phyloP scores from a whole-genome alignment of 2,113 vertebrate genomes.

The Scortum barcoo region DNA sequence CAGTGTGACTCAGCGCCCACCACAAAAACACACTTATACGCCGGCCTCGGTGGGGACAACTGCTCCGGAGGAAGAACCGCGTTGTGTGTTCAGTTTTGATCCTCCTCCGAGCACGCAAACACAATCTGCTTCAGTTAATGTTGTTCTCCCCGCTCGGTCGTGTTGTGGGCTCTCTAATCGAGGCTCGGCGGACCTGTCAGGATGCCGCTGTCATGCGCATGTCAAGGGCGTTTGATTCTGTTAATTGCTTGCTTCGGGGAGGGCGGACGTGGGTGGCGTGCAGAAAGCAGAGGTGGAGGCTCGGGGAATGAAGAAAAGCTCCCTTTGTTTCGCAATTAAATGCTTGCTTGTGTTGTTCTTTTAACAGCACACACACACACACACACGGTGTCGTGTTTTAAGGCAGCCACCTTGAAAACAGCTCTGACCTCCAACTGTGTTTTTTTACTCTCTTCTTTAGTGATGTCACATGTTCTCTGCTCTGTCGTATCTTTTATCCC shows the following conservation, averaged over 20 bases:
- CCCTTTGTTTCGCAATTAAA: conserved; percentile 11
- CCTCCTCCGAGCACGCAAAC: not conserved
- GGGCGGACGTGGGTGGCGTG: conserved; percentile 54
- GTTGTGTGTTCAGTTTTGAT: not conserved
- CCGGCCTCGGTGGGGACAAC: not conserved
- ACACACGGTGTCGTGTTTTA: not conserved
- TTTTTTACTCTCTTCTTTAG: not conserved
- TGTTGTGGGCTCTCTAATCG: conserved; percentile 30
- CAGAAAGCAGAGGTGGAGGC: conserved; percentile 12
- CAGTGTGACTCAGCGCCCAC: not conserved
- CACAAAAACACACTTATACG: not conserved
- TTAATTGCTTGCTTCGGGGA: conserved; percentile 73
- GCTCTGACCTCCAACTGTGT: conserved; percentile 29
- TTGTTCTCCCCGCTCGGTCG: not conserved
- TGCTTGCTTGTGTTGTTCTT: not conserved
- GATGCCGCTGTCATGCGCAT: conserved; percentile 60
- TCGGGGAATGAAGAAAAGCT: conserved; percentile 1
- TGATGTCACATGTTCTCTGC: not conserved
- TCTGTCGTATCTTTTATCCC: not conserved
- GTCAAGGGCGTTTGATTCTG: conserved; percentile 71
- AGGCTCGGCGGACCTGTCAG: not conserved
- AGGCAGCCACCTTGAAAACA: conserved; percentile 9
- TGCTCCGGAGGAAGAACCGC: not conserved
- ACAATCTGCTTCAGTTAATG: not conserved
- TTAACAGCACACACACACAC: not conserved